Conservation (phyloP, 1,140 invertebrate genomes). For the Temnothorax curvispinosus region DNA sequence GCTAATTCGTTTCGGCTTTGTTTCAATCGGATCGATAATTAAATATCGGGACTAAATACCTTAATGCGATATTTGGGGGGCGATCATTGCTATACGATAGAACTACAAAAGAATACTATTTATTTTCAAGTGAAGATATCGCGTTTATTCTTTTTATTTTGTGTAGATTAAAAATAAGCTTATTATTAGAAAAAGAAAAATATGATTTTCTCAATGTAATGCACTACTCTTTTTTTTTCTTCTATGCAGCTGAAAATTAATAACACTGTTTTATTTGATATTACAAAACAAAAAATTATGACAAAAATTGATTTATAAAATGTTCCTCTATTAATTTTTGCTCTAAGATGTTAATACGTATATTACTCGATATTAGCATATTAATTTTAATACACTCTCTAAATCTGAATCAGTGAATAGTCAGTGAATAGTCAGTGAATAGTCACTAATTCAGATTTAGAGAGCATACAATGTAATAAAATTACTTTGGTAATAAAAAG, state of each 20-base stretch:
- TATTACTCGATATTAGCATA: neutral
- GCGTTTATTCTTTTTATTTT: constrained; percentile 4
- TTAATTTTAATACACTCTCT: neutral
- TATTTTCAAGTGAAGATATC: neutral
- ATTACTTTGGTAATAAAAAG: neutral
- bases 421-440: no score
- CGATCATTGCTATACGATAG: neutral
- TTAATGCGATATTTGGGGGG: neutral
- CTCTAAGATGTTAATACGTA: neutral
- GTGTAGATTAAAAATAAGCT: neutral
- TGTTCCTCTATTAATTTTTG: neutral
- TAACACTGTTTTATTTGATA: neutral
- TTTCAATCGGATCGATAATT: constrained; percentile 1
- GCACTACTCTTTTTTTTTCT: neutral
- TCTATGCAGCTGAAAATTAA: neutral
- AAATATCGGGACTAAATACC: neutral
- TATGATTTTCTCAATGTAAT: neutral
- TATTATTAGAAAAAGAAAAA: neutral
- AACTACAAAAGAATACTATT: neutral
- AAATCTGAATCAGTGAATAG: no score
- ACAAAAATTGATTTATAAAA: neutral
- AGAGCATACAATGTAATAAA: neutral
- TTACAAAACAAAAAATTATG: neutral
- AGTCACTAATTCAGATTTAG: no score
- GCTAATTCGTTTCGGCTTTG: neutral